These are phyloP conservation scores for Magallana ariakensis DNA, from an alignment of 1,140 invertebrate species.

Conservation along the genomic window DNA sequence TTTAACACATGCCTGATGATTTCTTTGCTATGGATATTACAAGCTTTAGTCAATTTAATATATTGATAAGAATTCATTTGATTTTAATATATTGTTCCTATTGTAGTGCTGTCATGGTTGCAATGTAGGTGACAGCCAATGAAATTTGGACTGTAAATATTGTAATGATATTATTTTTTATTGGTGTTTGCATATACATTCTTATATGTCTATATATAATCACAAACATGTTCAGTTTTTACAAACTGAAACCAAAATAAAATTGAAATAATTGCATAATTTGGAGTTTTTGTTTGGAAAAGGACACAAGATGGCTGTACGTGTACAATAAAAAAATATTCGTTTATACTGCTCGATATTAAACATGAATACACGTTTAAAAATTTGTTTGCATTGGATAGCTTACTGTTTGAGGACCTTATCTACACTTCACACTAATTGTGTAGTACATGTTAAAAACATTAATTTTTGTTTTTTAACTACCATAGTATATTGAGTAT, in stretches of 20 bases:
- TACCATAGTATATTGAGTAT: no score
- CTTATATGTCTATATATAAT: conserved; percentile 27
- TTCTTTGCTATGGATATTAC: background rate
- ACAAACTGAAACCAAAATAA: conserved; percentile 30
- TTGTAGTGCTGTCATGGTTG: background rate
- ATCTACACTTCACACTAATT: no score
- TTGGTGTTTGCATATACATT: conserved; percentile 32
- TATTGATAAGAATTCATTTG: background rate
- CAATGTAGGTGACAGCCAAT: background rate
- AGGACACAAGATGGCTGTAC: no score
- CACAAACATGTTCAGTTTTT: conserved; percentile 30
- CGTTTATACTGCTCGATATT: no score
- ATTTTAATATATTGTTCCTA: background rate
- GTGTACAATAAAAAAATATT: no score
- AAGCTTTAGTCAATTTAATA: conserved; percentile 1
- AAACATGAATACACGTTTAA: no score
- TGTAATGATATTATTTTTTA: conserved; percentile 27
- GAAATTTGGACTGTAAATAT: conserved; percentile 6
- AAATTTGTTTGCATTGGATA: no score
- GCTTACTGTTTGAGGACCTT: no score
- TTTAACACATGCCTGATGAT: no score
- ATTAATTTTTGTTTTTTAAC: no score
- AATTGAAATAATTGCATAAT: background rate
- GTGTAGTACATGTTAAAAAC: no score
- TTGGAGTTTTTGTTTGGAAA: background rate